Evolutionary conservation across 2,113 vertebrate species (phyloP).

Genomic region (Nycticebus coucang): DNA sequence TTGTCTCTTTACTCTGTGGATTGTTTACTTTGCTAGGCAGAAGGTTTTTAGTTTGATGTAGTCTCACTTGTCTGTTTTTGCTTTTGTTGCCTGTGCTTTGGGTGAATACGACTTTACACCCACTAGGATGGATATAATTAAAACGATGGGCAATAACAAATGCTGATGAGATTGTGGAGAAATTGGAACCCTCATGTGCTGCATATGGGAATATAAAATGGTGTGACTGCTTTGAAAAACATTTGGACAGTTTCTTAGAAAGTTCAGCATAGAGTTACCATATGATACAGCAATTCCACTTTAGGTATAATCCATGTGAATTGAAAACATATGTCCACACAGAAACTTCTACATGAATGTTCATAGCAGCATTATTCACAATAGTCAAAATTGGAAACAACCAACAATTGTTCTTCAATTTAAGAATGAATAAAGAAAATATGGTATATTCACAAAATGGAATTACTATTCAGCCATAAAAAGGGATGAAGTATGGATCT

Average conservation of each 20-base stretch:
- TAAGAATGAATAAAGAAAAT: background rate
- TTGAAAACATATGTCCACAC: background rate
- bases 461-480: background rate
- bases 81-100: background rate
- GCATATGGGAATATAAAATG: background rate
- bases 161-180: background rate
- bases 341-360: background rate
- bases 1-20: background rate
- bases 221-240: background rate
- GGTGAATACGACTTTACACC: background rate
- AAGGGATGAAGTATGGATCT: background rate
- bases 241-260: background rate
- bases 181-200: background rate
- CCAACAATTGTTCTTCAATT: background rate
- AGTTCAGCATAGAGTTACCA: background rate
- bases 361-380: background rate
- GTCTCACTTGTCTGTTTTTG: background rate
- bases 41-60: background rate
- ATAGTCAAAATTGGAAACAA: background rate
- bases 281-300: background rate
- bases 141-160: background rate
- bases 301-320: background rate
- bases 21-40: background rate
- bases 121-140: background rate
- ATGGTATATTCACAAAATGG: background rate